Base-by-base conservation (phyloP, 2,888 invertebrate genomes). In the Chrysopilus asiliformis region DNA sequence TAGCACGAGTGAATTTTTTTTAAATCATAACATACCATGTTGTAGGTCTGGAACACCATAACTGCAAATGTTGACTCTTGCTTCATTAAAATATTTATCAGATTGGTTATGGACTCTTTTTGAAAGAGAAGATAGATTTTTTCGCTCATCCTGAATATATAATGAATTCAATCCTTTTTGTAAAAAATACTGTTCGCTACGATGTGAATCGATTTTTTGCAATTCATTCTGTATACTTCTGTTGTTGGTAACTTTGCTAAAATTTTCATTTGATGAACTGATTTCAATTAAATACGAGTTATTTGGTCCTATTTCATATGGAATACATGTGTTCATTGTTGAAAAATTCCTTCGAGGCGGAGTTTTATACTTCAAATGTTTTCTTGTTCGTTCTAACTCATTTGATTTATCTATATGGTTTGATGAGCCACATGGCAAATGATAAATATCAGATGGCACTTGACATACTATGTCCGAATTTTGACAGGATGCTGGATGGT, bases 111-210 rank as follows among this genome's bases (percentile, higher is more conserved):
- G 58, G 42, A 53, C 59, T 34, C 58, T 53, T 39, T 62, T 59
- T 15, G 60, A 58, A 3, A 59, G 57, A 13, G 61, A 34, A 1
- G 62, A 61, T 20, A 60, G 48, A 31, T 58, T 57, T 17, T 60
- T 52, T 42, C 59, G 49, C 32, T 57, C 61, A 41, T 54, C 58
- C 42, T 58, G 56, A 46, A 60, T 52, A 46, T 60, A 60, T 34
- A 62, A 46, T 2, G 60, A 56, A 48, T 62, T 58, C 56, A 62
- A 58, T 49, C 61, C 61, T 46, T 60, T 58, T 40, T 62, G 59
- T 36, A 62, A 49, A 50, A 56, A 53, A 47, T 60, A 62, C 42
- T 59, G 58, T 29, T 44, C 40, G 28, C 39, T 41, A 33, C 41
- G 40, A 33, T 38, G 32, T 33, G 32, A 28, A 22, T n/a, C n/a